Evolutionary conservation across 2,888 invertebrate genomes (phyloP).

Genomic region (Scaeva pyrastri): DNA sequence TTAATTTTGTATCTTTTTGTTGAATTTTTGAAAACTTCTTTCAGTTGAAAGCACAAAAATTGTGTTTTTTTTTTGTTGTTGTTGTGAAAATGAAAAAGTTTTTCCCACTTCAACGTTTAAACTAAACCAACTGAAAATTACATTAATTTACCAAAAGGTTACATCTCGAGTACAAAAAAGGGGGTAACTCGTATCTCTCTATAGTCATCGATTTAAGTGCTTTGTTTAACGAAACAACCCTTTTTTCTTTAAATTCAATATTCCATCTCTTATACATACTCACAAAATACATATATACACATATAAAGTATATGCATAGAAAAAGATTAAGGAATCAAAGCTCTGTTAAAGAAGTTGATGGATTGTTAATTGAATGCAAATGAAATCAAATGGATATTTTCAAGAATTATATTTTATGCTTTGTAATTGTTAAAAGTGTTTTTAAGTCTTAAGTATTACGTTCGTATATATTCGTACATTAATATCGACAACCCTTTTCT

Average conservation of each 20-base stretch:
- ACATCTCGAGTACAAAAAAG: conserved; percentile 1
- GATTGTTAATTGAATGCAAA: conserved; percentile 79
- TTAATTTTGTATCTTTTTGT: conserved; percentile 44
- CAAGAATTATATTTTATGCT: conserved; percentile 49
- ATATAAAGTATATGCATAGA: conserved; percentile 1
- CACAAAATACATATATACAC: not conserved
- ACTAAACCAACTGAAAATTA: conserved; percentile 32
- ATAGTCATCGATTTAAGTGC: conserved; percentile 52
- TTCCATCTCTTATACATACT: not conserved
- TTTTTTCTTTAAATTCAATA: not conserved
- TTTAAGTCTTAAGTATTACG: conserved; percentile 21
- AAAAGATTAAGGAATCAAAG: conserved; percentile 74
- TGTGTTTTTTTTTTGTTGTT: not conserved
- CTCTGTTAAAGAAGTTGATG: conserved; percentile 77
- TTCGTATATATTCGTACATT: not conserved
- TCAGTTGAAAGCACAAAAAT: conserved; percentile 47
- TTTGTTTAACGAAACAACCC: conserved; percentile 12
- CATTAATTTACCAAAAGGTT: conserved; percentile 3
- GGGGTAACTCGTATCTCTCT: conserved; percentile 47
- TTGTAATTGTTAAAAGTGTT: conserved; percentile 52
- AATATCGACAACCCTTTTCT: conserved; percentile 20
- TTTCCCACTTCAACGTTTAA: conserved; percentile 9
- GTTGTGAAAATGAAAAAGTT: conserved; percentile 8
- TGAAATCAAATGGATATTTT: conserved; percentile 77
- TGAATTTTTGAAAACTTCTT: conserved; percentile 50